A percentile compares a stretch with the other conserved stretches of the same genome.
Conservation (phyloP, 2,113 vertebrate genomes). For the Pseudonaja textilis region DNA sequence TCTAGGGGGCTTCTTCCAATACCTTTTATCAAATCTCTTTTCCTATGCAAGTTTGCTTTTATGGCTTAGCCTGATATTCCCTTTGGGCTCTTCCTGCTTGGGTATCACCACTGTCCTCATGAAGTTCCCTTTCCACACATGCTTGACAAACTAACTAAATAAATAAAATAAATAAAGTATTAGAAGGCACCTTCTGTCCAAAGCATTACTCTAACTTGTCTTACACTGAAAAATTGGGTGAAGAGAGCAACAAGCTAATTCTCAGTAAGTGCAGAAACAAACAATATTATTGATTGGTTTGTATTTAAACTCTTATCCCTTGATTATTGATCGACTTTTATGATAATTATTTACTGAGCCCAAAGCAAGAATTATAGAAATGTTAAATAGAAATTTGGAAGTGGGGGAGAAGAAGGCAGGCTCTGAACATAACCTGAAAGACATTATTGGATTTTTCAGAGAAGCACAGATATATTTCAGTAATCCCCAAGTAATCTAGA, state of each 20-base stretch:
- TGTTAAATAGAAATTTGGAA: conserved; percentile 1
- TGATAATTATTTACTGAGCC: neutral
- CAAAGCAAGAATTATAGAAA: conserved; percentile 11
- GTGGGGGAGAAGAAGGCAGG: neutral
- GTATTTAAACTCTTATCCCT: neutral
- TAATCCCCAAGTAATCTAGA: neutral
- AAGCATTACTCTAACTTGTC: neutral
- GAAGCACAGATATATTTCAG: conserved; percentile 20
- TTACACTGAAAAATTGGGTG: neutral
- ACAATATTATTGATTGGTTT: neutral
- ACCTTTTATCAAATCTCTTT: too few species aligned
- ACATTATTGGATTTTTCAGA: conserved; percentile 19
- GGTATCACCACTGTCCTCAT: too few species aligned
- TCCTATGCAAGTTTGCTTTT: too few species aligned
- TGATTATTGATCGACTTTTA: neutral
- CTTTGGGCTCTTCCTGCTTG: too few species aligned
- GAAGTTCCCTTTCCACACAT: too few species aligned
- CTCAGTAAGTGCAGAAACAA: neutral
- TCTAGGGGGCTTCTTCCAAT: too few species aligned
- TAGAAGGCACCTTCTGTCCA: neutral
- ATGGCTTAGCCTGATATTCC: too few species aligned
- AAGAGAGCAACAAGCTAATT: neutral
- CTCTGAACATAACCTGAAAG: neutral
- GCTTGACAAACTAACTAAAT: too few species aligned
- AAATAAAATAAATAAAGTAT: neutral